phyloP scores from a whole-genome alignment of 1,140 invertebrate species.

The Platyscapa corneri region DNA sequence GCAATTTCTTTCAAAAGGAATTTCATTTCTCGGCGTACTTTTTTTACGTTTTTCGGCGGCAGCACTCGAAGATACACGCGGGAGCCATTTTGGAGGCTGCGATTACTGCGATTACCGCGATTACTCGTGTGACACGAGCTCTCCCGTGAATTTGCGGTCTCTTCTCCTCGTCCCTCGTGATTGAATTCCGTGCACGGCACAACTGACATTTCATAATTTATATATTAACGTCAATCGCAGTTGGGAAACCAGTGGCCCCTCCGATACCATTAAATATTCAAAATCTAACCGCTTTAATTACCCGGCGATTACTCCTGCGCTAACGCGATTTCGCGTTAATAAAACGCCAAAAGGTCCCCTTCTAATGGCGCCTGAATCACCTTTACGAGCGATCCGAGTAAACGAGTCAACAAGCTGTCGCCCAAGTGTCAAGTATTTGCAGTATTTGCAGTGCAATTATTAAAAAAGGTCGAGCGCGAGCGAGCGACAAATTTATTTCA shows the following conservation, averaged over 20 bases:
- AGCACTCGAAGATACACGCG: background rate
- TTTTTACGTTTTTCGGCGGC: background rate
- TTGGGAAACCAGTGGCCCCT: constrained; percentile 10
- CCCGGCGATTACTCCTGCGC: background rate
- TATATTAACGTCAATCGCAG: constrained; percentile 53
- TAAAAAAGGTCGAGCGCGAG: too few relatives aligned
- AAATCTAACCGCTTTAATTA: constrained; percentile 42
- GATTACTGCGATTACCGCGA: too few relatives aligned
- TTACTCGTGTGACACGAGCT: constrained; percentile 66
- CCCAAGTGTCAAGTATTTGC: too few relatives aligned
- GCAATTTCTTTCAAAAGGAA: too few relatives aligned
- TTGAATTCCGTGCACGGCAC: constrained; percentile 52
- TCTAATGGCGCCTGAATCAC: background rate
- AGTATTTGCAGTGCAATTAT: too few relatives aligned
- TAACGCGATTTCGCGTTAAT: too few relatives aligned
- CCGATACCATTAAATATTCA: constrained; percentile 41
- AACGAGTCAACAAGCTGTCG: background rate
- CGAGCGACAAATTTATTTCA: too few relatives aligned
- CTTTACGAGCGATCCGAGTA: background rate
- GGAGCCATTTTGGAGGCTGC: too few relatives aligned
- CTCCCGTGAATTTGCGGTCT: constrained; percentile 66
- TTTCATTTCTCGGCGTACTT: background rate
- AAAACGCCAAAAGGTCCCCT: too few relatives aligned
- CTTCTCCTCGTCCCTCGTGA: constrained; percentile 55
- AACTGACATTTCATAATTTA: constrained; percentile 64